These are phyloP conservation scores for Anthonomus grandis DNA, from an alignment of 1,140 invertebrate genomes.

Conservation along the genomic window DNA sequence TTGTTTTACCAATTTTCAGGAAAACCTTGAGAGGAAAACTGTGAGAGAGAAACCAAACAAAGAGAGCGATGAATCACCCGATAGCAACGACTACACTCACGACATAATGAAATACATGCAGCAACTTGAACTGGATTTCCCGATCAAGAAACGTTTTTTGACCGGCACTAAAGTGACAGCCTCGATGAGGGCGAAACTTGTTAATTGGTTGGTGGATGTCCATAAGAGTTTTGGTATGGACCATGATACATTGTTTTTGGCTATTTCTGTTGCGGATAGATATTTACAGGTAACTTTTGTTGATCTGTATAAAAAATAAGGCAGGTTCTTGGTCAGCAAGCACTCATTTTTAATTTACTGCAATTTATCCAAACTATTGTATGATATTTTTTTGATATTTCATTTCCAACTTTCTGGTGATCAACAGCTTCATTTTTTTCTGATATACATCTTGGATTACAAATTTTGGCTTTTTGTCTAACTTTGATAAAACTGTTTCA, in stretches of 20 bases:
- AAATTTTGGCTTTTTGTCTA: too few relatives aligned
- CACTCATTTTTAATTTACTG: background rate
- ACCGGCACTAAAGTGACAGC: conserved; percentile 65
- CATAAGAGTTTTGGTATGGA: conserved; percentile 82
- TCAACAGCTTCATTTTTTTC: too few relatives aligned
- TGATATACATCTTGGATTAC: too few relatives aligned
- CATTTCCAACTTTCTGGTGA: too few relatives aligned
- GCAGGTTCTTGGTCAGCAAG: too few relatives aligned
- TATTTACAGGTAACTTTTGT: conserved; percentile 88
- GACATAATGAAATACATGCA: conserved; percentile 82
- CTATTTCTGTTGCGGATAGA: conserved; percentile 84
- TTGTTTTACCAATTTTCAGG: too few relatives aligned
- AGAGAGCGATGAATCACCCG: too few relatives aligned
- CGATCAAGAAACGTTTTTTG: conserved; percentile 62
- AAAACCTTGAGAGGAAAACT: too few relatives aligned
- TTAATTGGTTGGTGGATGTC: conserved; percentile 95
- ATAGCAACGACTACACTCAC: conserved; percentile 75
- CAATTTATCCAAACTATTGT: background rate
- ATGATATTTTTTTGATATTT: background rate
- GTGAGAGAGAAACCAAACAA: too few relatives aligned
- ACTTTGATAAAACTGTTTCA: too few relatives aligned
- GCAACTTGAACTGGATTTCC: conserved; percentile 64
- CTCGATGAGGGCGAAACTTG: conserved; percentile 82
- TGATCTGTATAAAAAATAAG: too few relatives aligned
- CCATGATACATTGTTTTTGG: conserved; percentile 89